Evolutionary conservation across 2,113 vertebrate genomes (phyloP), one percentile per base, ranked within the genome.

Genomic region (Lontra canadensis): DNA sequence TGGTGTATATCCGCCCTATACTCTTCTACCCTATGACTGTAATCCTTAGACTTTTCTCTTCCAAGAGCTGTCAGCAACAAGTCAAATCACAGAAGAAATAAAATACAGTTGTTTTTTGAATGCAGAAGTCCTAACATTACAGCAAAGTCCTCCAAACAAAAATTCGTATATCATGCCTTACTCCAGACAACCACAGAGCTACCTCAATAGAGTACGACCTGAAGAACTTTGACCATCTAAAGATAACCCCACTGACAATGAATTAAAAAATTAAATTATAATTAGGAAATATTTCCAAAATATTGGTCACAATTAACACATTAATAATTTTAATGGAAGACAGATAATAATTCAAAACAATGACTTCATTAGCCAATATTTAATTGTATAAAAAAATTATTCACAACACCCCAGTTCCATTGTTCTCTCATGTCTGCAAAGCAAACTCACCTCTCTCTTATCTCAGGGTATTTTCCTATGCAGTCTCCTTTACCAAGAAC

Each of bases 21-120:
- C 29, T 92, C 36, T 59, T 69, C 80, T 42, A 65, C 23, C 10
- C 8, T 44, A 57, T 21, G 67, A 29, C 47, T 90, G 92, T 87
- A 88, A 71, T 82, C 39, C 55, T 79, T 47, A 90, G 47, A 83
- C 10, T 21, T 61, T 91, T 81, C 44, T 95, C 44, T 86, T 96
- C 49, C 25, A 73, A 49, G 29, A 21, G 15, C 14, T 92, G 59
- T 13, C 21, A 65, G 8, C 71, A 31, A n/a, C 34, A 94, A 92
- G 59, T 59, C 49, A 87, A 92, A 76, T 52, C 65, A 94, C 0
- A 92, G 23, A 82, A 93, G 74, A 95, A 87, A 87, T 36, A 69
- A 94, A 97, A 55, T 20, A 67, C 34, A 71, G 31, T 61, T 63
- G 13, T 79, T 90, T 36, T 88, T 84, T 67, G 95, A 96, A 88